Evolutionary conservation across 2,797 vertebrate species (phyloP).

Genomic region (Gymnocypris eckloni): DNA sequence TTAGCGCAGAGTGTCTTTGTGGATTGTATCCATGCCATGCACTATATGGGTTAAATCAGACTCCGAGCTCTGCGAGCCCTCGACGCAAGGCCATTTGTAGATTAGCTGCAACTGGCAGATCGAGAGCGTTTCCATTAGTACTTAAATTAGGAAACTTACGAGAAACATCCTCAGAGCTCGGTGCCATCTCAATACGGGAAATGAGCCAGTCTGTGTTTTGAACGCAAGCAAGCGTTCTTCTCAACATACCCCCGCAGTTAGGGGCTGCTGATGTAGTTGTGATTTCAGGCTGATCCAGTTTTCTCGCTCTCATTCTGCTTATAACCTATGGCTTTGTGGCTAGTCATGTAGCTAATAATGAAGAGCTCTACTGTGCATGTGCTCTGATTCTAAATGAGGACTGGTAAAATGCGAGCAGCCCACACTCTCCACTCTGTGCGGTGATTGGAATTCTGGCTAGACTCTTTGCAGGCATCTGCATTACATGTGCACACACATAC

Average conservation of each 20-base stretch:
- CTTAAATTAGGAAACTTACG: slow-evolving; percentile 50
- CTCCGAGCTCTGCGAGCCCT: slow-evolving; percentile 17
- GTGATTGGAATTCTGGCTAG: slow-evolving; percentile 58
- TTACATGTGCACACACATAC: slow-evolving; percentile 48
- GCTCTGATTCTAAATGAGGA: slow-evolving; percentile 56
- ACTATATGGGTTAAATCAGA: slow-evolving; percentile 31
- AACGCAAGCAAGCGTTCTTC: not conserved
- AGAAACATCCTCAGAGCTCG: slow-evolving; percentile 43
- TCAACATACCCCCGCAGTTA: slow-evolving; percentile 14
- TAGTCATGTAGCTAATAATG: slow-evolving; percentile 60
- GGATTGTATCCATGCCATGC: slow-evolving; percentile 36
- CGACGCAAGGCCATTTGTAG: slow-evolving; percentile 37
- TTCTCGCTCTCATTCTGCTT: slow-evolving; percentile 39
- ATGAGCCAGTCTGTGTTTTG: not conserved
- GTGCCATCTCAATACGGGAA: slow-evolving; percentile 18
- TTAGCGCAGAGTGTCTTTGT: slow-evolving; percentile 36
- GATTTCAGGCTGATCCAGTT: slow-evolving; percentile 33
- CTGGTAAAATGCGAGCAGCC: slow-evolving; percentile 55
- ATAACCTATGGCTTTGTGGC: slow-evolving; percentile 47
- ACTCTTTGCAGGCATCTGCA: slow-evolving; percentile 56
- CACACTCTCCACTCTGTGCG: slow-evolving; percentile 50
- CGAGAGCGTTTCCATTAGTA: slow-evolving; percentile 43
- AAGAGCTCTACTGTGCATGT: slow-evolving; percentile 53
- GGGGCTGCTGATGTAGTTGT: slow-evolving; percentile 3
- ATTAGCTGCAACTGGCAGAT: slow-evolving; percentile 48